Base-by-base conservation (phyloP, 2,888 invertebrate genomes). In the Chirona hameri region DNA sequence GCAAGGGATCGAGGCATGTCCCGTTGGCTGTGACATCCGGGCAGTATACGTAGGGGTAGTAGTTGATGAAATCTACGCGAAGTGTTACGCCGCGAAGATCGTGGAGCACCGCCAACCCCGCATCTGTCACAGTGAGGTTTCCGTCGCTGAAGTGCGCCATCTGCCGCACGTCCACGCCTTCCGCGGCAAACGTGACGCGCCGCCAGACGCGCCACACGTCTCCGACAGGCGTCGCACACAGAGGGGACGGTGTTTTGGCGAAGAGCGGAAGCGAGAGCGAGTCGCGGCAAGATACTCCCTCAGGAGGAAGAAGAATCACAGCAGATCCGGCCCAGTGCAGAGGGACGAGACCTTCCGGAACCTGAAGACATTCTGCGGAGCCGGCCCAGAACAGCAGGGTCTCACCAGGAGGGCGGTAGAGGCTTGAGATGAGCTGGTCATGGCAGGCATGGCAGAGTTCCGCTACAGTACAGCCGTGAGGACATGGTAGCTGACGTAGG, bases 11-110 rank as follows among this genome's bases (percentile, higher is more conserved):
- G 18, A 24, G 4, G 76, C 76, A 76, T 0, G 4, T 24, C 39
- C 76, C 46, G 46, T 31, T 39, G 9, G 46, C 21, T 1, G 24
- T 9, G 21, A 4, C 21, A 21, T 72, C 21, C 76, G 76, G 39
- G 24, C 76, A 76, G 76, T 9, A 76, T 4, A 76, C 76, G 76
- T 76, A 76, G 21, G 76, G 76, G 12, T 46, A 76, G 76, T 76
- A 76, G 76, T 76, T 46, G 39, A 76, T 39, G 46, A 46, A 76
- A 15, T 39, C 24, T 9, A 76, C 76, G 24, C 46, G 76, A 18
- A 76, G 76, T 24, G 7, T 27, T 18, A 21, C 76, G 10, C 76
- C 76, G 24, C n/a, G 21, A 1, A 76, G 76, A 24, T 76, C 46
- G 24, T 24, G 10, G 1, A 18, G 18, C 76, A 24, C 39, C 31